These are phyloP conservation scores for Parauchenoglanis punctatus DNA, from an alignment of 2,797 vertebrate genomes.

Conservation along the genomic window DNA sequence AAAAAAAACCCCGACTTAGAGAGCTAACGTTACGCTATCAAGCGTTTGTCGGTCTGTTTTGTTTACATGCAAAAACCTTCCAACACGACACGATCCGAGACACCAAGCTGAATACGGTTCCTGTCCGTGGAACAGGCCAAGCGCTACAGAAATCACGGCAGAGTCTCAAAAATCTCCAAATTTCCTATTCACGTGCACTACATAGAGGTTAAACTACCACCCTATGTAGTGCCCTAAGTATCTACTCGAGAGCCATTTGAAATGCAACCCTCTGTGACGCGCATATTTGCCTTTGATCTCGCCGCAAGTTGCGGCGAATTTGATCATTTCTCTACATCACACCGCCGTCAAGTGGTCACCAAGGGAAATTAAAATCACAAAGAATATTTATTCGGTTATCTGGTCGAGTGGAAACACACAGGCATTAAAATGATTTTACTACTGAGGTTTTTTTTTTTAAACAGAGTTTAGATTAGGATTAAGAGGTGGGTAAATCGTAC, in stretches of 20 bases:
- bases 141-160: background rate
- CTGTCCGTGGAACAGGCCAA: slow-evolving; percentile 32
- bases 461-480: background rate
- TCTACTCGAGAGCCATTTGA: background rate
- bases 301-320: background rate
- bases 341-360: slow-evolving; percentile 35
- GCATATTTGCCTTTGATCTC: background rate
- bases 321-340: background rate
- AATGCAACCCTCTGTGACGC: background rate
- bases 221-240: background rate
- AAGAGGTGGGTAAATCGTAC: background rate
- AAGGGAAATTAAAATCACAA: background rate
- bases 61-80: slow-evolving; percentile 49
- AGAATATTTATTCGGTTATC: background rate
- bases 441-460: background rate
- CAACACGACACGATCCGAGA: slow-evolving; percentile 37
- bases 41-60: slow-evolving; percentile 32
- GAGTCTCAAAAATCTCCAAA: background rate
- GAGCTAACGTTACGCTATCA: background rate
- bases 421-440: background rate
- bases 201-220: rapidly evolving
- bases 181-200: background rate
- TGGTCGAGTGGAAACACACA: background rate
- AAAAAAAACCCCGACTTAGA: background rate
- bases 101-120: background rate